phyloP scores from a whole-genome alignment of 2,888 invertebrate species.

The Eristalis intricaria region DNA sequence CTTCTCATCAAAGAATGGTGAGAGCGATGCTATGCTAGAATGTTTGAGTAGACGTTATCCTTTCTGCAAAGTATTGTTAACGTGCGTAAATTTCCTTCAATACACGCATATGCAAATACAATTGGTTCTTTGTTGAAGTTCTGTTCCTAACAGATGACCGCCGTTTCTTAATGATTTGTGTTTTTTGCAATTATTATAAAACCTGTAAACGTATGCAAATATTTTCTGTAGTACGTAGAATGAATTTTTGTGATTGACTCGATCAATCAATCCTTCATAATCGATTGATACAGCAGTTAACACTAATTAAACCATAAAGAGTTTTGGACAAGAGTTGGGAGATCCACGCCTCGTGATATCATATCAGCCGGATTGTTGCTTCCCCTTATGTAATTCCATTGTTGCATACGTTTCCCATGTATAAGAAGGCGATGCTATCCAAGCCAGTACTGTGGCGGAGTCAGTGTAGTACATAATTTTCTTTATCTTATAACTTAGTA shows the following conservation, averaged over 20 bases:
- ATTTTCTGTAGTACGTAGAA: not conserved
- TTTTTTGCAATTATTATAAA: not conserved
- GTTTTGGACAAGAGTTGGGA: not conserved
- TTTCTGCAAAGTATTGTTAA: not conserved
- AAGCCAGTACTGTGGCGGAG: not conserved
- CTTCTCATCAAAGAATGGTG: constrained; percentile 15
- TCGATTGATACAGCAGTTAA: no score
- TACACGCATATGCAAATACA: not conserved
- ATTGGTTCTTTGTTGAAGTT: not conserved
- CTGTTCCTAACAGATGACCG: not conserved
- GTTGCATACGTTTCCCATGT: no score
- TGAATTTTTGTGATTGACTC: not conserved
- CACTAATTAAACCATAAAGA: constrained; percentile 2
- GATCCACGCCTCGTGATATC: constrained; percentile 7
- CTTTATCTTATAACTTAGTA: no score
- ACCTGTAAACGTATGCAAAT: not conserved
- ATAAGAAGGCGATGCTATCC: constrained; percentile 1
- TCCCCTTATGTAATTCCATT: constrained; percentile 12
- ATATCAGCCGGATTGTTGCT: not conserved
- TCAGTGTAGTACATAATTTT: no score
- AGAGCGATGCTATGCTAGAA: not conserved
- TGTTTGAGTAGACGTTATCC: not conserved
- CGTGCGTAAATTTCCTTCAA: not conserved
- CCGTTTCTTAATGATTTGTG: not conserved
- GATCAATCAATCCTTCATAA: no score